Percentiles rank a stretch among this genome's conserved stretches.
phyloP scores from a whole-genome alignment of 1,140 invertebrate genomes.

The Plutomurus gul region DNA sequence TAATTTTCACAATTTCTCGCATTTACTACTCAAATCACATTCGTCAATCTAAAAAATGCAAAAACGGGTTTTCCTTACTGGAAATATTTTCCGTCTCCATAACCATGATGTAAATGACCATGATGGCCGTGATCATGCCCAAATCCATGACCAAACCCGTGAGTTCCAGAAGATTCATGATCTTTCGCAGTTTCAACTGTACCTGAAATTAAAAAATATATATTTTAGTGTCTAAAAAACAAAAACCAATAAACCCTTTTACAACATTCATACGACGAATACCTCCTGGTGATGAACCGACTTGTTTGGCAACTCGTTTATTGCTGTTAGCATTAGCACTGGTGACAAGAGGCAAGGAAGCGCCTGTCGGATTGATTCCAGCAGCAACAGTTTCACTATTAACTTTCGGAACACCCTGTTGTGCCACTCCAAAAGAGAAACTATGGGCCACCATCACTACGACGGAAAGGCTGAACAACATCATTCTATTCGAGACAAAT shows the following conservation, averaged over 20 bases:
- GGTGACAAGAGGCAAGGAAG: neutral
- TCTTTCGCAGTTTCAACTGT: neutral
- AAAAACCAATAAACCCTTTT: too few relatives aligned
- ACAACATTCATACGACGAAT: too few relatives aligned
- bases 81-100: conserved; percentile 39
- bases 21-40: neutral
- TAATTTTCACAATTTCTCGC: neutral
- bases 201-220: neutral
- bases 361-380: neutral
- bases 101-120: neutral
- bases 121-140: conserved; percentile 2
- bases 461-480: too few relatives aligned
- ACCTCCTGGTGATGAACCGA: conserved; percentile 20
- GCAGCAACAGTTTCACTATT: conserved; percentile 1
- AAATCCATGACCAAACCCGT: conserved; percentile 33
- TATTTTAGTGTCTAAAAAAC: too few relatives aligned
- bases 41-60: neutral
- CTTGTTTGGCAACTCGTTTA: conserved; percentile 40
- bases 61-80: conserved; percentile 24
- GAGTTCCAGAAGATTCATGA: neutral
- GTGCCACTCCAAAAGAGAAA: too few relatives aligned
- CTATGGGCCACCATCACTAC: too few relatives aligned
- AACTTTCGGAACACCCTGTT: too few relatives aligned
- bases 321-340: neutral
- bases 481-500: too few relatives aligned